These are phyloP conservation scores for Chironomus tepperi DNA, from an alignment of 1,140 invertebrate species.

Conservation along the genomic window DNA sequence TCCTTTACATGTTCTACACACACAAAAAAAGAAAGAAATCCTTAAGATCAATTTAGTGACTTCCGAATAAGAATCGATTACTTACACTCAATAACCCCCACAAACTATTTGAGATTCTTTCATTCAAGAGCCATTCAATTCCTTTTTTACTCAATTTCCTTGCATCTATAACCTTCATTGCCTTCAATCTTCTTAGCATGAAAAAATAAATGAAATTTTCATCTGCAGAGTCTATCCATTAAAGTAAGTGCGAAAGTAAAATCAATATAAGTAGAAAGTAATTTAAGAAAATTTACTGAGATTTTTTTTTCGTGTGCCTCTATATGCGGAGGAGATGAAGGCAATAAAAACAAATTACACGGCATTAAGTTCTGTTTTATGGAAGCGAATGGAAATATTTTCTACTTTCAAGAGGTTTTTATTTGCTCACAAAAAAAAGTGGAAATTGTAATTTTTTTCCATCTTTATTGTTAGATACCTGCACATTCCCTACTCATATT, in stretches of 20 bases:
- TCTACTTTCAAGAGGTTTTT: no score
- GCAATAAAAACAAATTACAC: slow-evolving; percentile 23
- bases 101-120: no score
- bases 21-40: no score
- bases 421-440: not conserved
- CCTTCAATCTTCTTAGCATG: not conserved
- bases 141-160: no score
- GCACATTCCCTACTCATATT: no score
- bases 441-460: no score
- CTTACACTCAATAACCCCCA: no score
- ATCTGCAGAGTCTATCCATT: not conserved
- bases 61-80: no score
- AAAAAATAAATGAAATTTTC: not conserved
- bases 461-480: no score
- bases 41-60: no score
- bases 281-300: slow-evolving; percentile 15
- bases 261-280: not conserved
- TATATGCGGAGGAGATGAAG: not conserved
- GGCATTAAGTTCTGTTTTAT: slow-evolving; percentile 17
- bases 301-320: not conserved
- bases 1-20: no score
- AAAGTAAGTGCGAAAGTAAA: slow-evolving; percentile 4
- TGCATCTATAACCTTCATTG: not conserved
- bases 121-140: no score
- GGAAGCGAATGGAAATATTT: not conserved